These are phyloP conservation scores for Elysia crispata DNA, from an alignment of 2,888 invertebrate species.

Conservation along the genomic window DNA sequence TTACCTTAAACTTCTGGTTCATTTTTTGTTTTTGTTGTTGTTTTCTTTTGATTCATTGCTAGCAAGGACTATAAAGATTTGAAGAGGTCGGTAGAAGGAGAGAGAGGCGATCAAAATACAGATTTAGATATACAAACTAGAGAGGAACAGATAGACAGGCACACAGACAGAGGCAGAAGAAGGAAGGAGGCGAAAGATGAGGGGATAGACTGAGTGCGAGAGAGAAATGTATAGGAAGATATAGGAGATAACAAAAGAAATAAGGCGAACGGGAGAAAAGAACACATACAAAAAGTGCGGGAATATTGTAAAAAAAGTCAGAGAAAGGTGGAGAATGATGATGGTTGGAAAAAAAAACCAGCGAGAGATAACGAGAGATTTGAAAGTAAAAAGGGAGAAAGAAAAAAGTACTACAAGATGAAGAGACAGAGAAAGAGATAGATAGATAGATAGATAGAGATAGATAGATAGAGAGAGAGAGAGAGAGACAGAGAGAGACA, in stretches of 20 bases:
- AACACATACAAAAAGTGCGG: slow-evolving; percentile 12
- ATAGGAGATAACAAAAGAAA: no score
- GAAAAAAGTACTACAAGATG: no score
- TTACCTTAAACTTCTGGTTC: no score
- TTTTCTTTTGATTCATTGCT: no score
- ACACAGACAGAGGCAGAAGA: slow-evolving; percentile 15
- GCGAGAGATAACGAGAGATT: no score
- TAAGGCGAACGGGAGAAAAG: no score
- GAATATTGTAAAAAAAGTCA: not conserved
- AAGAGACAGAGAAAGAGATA: slow-evolving; percentile 14
- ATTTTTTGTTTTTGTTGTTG: no score
- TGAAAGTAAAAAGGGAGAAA: slow-evolving; percentile 19
- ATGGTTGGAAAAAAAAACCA: not conserved
- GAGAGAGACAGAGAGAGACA: slow-evolving; percentile 27
- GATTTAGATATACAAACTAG: not conserved
- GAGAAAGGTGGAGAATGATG: not conserved
- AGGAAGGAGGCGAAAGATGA: slow-evolving; percentile 1
- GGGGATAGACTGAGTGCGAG: slow-evolving; percentile 17
- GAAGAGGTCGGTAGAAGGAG: no score
- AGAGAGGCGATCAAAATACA: no score
- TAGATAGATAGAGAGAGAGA: slow-evolving; percentile 22
- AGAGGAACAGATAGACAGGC: slow-evolving; percentile 12
- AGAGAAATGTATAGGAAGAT: slow-evolving; percentile 1
- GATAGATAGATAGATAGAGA: slow-evolving; percentile 5
- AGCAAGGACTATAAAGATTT: no score